phyloP scores from a whole-genome alignment of 2,113 vertebrate genomes.

The Suncus etruscus region DNA sequence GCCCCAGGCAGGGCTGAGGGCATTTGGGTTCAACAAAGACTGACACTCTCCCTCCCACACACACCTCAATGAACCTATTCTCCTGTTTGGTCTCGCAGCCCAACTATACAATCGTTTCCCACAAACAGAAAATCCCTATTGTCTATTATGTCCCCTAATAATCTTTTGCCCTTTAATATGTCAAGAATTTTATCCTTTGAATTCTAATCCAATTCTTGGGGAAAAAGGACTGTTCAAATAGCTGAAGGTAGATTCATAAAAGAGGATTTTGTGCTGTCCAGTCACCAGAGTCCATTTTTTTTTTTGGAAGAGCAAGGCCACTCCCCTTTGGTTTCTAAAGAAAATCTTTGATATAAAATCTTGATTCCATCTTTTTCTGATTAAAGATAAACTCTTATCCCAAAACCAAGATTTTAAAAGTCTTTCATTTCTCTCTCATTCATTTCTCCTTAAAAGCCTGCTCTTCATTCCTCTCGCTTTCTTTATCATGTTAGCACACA shows the following conservation, averaged over 20 bases:
- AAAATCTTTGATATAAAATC: slow-evolving; percentile 3
- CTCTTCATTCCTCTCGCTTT: slow-evolving; percentile 27
- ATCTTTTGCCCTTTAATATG: not conserved
- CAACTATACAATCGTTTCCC: not conserved
- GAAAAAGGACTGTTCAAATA: not conserved
- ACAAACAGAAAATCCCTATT: not conserved
- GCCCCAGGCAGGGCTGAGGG: not conserved
- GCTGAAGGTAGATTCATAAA: not conserved
- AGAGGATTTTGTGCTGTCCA: not conserved
- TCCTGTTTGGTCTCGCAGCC: not conserved
- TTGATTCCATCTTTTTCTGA: slow-evolving; percentile 35
- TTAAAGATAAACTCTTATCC: not conserved
- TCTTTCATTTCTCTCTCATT: slow-evolving; percentile 19
- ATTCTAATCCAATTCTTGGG: not conserved
- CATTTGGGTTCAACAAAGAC: not conserved
- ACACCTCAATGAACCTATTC: not conserved
- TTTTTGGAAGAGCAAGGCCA: not conserved
- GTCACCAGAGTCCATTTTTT: not conserved
- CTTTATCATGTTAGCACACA: not conserved
- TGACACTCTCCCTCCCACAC: too few species aligned
- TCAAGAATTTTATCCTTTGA: not conserved
- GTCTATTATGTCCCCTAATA: not conserved
- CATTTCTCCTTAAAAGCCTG: not conserved
- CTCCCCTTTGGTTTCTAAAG: not conserved
- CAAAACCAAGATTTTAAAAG: not conserved